Base-by-base conservation (phyloP, 2,113 vertebrate genomes). In the Pandion haliaetus region DNA sequence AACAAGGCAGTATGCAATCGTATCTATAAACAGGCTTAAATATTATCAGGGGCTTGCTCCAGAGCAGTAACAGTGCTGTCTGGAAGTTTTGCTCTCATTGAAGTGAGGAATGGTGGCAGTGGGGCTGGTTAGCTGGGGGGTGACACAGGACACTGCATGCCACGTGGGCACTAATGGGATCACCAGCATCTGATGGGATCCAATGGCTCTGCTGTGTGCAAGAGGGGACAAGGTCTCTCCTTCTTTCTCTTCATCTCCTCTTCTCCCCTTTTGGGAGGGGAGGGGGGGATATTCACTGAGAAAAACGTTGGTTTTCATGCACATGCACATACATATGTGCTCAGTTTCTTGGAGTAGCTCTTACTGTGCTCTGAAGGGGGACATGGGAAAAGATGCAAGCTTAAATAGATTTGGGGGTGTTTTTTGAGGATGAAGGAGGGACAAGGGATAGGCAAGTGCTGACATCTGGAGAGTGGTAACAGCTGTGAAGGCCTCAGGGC, bases 381-480 rank as follows among this genome's bases (percentile, higher is more conserved):
- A 79, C 34, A 38, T 5, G 6, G 63, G n/a, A 80, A 89, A 89
- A 77, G 29, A 66, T 38, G 32, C 36, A 90, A 88, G n/a, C 38
- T 72, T 79, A 82, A 86, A 77, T 5, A 54, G 12, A 55, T 69
- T 36, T 31, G 7, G 28, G 3, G 1, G 0, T 1, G 45, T 40
- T 81, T 62, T 32, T 38, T 17, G 25, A 93, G 45, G 25, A 47
- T 31, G 32, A 62, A 92, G 54, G 45, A 44, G 23, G 82, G 87
- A 94, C 87, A 88, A 90, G 90, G 96, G 71, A 97, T 82, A 87
- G 52, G 65, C 24, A 0, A 95, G 72, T 79, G 66, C 44, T 55
- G 61, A 97, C 93, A 95, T 97, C 59, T 40, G 90, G 93, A 97
- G 96, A 92, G 69, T 86, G n/a, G 96, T 95, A 49, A 89, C 57